phyloP scores from a whole-genome alignment of 2,113 vertebrate genomes.

The Myotis lucifugus region DNA sequence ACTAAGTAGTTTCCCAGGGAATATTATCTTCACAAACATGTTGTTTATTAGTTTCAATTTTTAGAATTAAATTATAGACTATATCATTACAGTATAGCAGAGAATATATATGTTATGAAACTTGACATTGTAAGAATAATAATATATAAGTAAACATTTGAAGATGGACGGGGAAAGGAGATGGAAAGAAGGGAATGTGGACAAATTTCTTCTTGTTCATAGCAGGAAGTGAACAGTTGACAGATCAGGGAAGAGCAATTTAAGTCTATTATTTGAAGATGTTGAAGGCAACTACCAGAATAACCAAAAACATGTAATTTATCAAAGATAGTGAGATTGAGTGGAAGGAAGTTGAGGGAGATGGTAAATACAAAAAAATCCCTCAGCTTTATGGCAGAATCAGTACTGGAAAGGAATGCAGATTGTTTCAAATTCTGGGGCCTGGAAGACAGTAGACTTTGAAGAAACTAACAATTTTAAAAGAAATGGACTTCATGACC shows the following conservation, averaged over 20 bases:
- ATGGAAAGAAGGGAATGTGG: background rate
- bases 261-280: background rate
- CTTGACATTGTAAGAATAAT: background rate
- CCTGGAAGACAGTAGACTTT: background rate
- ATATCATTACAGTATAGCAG: background rate
- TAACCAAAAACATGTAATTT: background rate
- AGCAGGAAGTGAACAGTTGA: background rate
- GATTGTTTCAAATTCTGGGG: background rate
- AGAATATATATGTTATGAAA: slow-evolving; percentile 8
- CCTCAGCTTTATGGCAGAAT: background rate
- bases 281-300: background rate
- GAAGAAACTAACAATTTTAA: background rate
- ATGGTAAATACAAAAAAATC: background rate
- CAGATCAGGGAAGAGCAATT: background rate
- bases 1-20: background rate
- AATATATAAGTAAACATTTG: background rate
- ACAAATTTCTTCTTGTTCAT: background rate
- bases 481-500: background rate
- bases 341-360: background rate
- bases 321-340: background rate
- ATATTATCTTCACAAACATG: background rate
- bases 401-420: background rate
- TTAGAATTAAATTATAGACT: background rate
- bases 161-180: background rate
- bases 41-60: background rate